Evolutionary conservation across 1,140 invertebrate species (phyloP), one percentile per base, ranked within the genome.

Genomic region (Caenorhabditis inopinata): DNA sequence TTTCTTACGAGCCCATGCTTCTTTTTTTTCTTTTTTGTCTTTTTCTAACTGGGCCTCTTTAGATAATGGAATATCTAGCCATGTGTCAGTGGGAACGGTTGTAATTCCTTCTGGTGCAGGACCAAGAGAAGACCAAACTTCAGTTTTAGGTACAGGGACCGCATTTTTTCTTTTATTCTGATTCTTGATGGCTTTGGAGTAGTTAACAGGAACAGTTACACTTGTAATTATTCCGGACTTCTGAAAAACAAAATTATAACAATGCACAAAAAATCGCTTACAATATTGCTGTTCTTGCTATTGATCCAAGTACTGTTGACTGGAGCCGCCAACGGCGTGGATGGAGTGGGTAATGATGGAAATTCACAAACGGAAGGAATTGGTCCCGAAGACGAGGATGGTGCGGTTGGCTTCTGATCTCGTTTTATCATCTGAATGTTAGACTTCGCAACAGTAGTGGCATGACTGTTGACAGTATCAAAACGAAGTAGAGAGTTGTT

Each of bases 91-190:
- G 1, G 11, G 11, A 7, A 21, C 32, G 2, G 2, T 21, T 16
- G 58, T 21, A 21, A 25, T 7, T 38, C 12, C 25, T 18, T 68
- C 58, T 21, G 58, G 58, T 3, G 58, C 32, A 16, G 58, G 58
- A 21, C 58, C 58, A 18, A 68, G 32, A n/a, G 58, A 68, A 16
- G 58, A 68, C 58, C 58, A 68, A 68, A 68, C 58, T 68, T 68
- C 58, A 6, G 58, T 68, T 68, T 68, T 68, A 4, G 58, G 58
- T 21, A 68, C 58, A 21, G 58, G 38, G 2, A 68, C 32, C n/a
- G 35, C 38, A 27, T 68, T 68, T 18, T 68, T 68, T 32, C 38
- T 68, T 42, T 68, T 68, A 21, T 68, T 68, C n/a, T 68, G 29
- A 38, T 68, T 68, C 32, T 68, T 16, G 11, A 32, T 68, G 0